These are phyloP conservation scores for Megalurothrips usitatus DNA, from an alignment of 2,888 invertebrate genomes.

Conservation along the genomic window DNA sequence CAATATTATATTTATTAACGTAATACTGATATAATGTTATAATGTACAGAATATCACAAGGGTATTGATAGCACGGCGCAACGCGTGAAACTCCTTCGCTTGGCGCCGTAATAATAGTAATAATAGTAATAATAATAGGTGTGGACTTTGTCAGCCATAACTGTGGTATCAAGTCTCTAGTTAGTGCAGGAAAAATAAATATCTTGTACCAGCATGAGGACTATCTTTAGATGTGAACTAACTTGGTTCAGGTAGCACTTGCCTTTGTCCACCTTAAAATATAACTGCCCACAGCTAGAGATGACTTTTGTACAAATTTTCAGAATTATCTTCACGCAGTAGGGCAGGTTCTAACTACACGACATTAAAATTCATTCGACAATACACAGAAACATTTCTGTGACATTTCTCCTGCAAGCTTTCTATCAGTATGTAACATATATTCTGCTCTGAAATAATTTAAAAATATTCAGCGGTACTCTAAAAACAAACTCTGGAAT, in stretches of 20 bases:
- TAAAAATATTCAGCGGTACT: background rate
- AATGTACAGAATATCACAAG: constrained; percentile 23
- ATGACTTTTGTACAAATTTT: background rate
- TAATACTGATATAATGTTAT: constrained; percentile 23
- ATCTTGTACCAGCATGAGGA: background rate
- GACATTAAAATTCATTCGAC: background rate
- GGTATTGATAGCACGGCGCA: constrained; percentile 13
- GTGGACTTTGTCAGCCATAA: background rate
- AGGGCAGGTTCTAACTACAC: background rate
- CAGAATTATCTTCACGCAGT: background rate
- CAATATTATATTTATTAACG: constrained; percentile 2
- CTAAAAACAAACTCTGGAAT: background rate
- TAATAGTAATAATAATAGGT: background rate
- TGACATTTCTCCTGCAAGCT: too few relatives aligned
- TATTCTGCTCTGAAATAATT: background rate
- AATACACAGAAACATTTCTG: too few relatives aligned
- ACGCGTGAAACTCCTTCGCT: background rate
- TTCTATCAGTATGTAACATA: background rate
- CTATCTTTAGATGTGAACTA: background rate
- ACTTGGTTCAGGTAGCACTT: background rate
- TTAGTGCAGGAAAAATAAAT: constrained; percentile 11
- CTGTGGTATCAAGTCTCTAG: background rate
- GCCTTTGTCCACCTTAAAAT: background rate
- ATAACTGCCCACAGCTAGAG: background rate
- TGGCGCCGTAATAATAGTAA: background rate